Evolutionary conservation across 1,140 invertebrate genomes (phyloP), one percentile per base, ranked within the genome.

Genomic region (Drosophila bocki): DNA sequence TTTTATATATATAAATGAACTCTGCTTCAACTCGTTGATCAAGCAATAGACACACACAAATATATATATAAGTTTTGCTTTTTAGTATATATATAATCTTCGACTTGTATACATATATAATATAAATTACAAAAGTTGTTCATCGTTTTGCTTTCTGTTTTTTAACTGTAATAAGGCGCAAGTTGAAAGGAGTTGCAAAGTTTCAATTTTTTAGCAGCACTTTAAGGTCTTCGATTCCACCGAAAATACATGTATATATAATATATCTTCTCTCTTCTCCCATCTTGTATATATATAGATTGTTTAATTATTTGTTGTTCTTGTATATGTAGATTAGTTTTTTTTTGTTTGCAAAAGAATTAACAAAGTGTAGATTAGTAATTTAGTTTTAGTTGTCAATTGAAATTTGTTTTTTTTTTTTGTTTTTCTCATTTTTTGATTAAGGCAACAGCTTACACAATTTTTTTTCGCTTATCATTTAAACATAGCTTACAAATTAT

Each of bases 1-100:
- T 60, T 76, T 75, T 50, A 57, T 70, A 62, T 56, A 62, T 54
- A 47, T 81, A 68, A 77, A 63, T 70, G 51, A 76, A 69, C 61
- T 67, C 44, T 63, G 60, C 13, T 54, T 48, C 12, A 68, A 47
- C 33, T 71, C 41, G 48, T 48, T 48, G 62, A 70, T 82, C 67
- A 87, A 87, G 83, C 83, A 72, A 71, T 85, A 85, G 79, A 83
- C 84, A 87, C 76, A 86, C 79, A 87, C 80, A 83, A 75, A 84
- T 76, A 88, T 84, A 79, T 72, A 88, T 81, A 82, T 72, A 78
- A 33, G 68, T 65, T 62, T 61, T 71, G 47, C 29, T 57, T 58
- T 65, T 69, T 78, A 71, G 61, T 78, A 77, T 75, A 75, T 75
- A 47, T 45, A 45, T 45, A 63, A 65, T 37, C 29, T 26, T 65